phyloP scores from a whole-genome alignment of 2,113 vertebrate species.

The Cettia cetti region DNA sequence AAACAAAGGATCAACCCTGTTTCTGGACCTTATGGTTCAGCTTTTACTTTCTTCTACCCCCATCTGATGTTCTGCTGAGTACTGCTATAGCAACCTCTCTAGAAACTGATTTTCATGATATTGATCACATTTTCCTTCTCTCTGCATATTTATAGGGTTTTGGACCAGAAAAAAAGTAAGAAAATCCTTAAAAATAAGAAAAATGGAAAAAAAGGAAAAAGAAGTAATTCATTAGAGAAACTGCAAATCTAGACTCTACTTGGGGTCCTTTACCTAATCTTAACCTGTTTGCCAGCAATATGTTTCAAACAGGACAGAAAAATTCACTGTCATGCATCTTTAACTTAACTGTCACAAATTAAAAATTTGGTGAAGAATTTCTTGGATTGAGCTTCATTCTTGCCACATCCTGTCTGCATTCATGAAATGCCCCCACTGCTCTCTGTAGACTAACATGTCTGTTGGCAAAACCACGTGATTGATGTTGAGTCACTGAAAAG shows the following conservation, averaged over 20 bases:
- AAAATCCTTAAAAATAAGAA: background rate
- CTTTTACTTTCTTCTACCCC: background rate
- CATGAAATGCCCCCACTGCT: background rate
- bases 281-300: background rate
- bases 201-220: background rate
- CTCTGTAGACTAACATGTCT: background rate
- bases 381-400: background rate
- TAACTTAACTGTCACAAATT: background rate
- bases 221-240: background rate
- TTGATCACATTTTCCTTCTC: constrained; percentile 60
- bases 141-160: constrained; percentile 55
- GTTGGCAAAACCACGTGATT: background rate
- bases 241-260: background rate
- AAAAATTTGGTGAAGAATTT: background rate
- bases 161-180: constrained; percentile 60
- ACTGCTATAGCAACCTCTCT: constrained; percentile 28
- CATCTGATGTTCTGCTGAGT: background rate
- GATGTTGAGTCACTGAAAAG: background rate
- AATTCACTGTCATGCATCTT: background rate
- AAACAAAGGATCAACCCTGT: background rate
- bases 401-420: background rate
- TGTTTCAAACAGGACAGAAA: background rate
- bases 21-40: background rate
- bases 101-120: constrained; percentile 50
- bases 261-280: background rate